Evolutionary conservation across 2,113 vertebrate genomes (phyloP), one percentile per base, ranked within the genome.

Genomic region (Rattus norvegicus): DNA sequence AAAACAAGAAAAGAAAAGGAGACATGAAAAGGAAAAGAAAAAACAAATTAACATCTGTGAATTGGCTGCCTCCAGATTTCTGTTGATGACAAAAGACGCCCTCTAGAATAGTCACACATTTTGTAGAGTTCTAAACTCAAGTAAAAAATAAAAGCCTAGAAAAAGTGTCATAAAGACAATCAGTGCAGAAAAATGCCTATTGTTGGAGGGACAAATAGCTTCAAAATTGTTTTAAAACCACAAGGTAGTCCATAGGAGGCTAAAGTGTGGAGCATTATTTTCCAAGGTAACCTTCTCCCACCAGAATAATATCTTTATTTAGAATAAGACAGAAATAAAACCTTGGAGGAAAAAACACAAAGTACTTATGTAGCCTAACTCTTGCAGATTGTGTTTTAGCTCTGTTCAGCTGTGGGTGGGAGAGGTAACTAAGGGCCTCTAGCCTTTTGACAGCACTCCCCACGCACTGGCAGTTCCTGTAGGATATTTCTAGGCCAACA

Each of bases 171-270:
- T 36, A 33, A 94, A 94, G 59, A 90, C 49, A 91, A 43, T 72
- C 85, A 65, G 14, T 13, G 10, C 39, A 83, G 73, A 95, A 88
- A 56, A 95, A 43, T 72, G 49, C 33, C 54, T 91, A 69, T 80
- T 96, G 39, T 80, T 52, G 20, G 49, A 91, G 26, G 83, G 26
- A 24, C 73, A 36, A 93, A 92, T 11, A 91, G 22, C 69, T 47
- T 91, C 6, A 3, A 70, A 73, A 43, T 63, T 84, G 56, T 84
- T 97, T 75, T 84, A 61, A 95, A 95, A 91, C 26, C 28, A 97
- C 36, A 77, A 76, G 30, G 63, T 81, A 52, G 39, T 12, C 47
- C 43, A 77, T 16, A 0, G 4, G 65, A 90, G 28, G 36, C 85
- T 89, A 88, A 47, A 80, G 20, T 30, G 49, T 13, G 90, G 30